phyloP scores from a whole-genome alignment of 2,113 vertebrate genomes.

The Paracyprichromis sp. region DNA sequence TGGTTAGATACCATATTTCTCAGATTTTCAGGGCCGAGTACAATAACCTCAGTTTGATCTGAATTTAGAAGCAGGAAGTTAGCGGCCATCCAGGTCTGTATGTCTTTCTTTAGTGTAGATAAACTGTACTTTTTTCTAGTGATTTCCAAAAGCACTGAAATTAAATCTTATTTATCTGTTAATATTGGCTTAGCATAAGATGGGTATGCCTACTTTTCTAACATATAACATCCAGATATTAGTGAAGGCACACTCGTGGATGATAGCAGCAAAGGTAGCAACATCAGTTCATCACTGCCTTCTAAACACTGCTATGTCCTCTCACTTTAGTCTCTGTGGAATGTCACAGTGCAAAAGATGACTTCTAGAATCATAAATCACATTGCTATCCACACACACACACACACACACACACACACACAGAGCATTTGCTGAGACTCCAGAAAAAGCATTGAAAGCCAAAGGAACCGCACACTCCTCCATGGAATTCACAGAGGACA shows the following conservation, averaged over 20 bases:
- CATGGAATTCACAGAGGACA: constrained; percentile 67
- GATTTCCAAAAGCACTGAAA: neutral
- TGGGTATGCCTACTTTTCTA: neutral
- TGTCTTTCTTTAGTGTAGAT: neutral
- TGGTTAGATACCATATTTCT: neutral
- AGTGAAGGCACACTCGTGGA: neutral
- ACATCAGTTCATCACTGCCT: neutral
- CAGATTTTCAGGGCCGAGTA: neutral
- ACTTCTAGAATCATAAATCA: constrained; percentile 62
- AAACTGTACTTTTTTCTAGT: neutral
- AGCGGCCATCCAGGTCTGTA: fast-evolving
- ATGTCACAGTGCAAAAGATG: constrained; percentile 32
- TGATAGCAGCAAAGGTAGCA: neutral
- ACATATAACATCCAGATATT: neutral
- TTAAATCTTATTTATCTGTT: neutral
- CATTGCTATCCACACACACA: neutral
- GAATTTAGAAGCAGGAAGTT: neutral
- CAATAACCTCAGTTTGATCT: neutral
- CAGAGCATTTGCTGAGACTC: constrained; percentile 22
- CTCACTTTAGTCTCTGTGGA: constrained; percentile 31
- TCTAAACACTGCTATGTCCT: neutral
- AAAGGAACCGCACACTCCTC: constrained; percentile 63
- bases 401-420: neutral
- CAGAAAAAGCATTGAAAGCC: constrained; percentile 61
- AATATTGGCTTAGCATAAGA: neutral